A percentile compares a stretch with the other conserved stretches of the same genome.
Evolutionary conservation across 2,888 invertebrate genomes (phyloP).

Genomic region (Opisthograptis luteolata): DNA sequence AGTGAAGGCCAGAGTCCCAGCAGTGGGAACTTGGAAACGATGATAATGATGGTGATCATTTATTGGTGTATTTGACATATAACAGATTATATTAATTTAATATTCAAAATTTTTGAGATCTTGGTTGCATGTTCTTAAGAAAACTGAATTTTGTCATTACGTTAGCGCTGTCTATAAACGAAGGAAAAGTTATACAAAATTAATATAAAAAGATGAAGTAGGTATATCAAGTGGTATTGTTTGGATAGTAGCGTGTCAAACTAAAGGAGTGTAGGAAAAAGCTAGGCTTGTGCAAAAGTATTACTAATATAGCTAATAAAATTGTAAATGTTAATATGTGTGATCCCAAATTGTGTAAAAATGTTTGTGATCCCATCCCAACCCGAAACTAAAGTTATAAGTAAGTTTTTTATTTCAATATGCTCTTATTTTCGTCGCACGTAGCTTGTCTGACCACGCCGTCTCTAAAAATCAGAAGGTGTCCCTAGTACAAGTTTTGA

Average conservation of each 20-base stretch:
- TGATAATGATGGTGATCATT: too few relatives aligned
- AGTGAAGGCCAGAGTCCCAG: too few relatives aligned
- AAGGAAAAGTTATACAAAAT: constrained; percentile 11
- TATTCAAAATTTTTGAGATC: neutral
- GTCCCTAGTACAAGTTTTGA: too few relatives aligned
- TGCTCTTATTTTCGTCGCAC: too few relatives aligned
- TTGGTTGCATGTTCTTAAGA: too few relatives aligned
- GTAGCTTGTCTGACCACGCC: too few relatives aligned
- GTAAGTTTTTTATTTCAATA: too few relatives aligned
- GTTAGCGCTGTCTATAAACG: constrained; percentile 27
- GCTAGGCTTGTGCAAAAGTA: constrained; percentile 14
- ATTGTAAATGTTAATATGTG: neutral
- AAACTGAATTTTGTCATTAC: constrained; percentile 1
- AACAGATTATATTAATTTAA: neutral
- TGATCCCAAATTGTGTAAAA: neutral
- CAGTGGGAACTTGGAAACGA: too few relatives aligned
- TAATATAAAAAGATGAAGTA: neutral
- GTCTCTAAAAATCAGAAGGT: too few relatives aligned
- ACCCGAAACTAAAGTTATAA: too few relatives aligned
- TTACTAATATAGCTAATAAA: constrained; percentile 4
- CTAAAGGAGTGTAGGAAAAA: neutral
- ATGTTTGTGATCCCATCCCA: neutral
- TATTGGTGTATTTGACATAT: too few relatives aligned
- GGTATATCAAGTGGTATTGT: neutral
- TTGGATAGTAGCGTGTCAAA: neutral